Evolutionary conservation across 2,797 vertebrate genomes (phyloP).

Genomic region (Poecile montanus): DNA sequence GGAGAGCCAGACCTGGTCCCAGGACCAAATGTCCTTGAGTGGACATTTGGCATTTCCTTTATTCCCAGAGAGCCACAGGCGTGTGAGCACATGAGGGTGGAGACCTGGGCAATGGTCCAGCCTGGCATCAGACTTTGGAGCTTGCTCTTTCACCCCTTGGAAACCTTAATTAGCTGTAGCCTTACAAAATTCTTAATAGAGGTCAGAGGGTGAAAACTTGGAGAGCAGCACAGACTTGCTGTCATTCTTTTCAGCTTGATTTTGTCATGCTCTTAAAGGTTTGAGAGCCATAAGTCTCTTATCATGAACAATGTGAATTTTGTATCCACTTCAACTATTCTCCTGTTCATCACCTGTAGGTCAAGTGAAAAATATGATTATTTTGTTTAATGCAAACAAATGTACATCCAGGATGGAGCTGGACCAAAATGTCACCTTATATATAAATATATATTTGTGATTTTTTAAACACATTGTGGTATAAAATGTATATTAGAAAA

Average conservation of each 20-base stretch:
- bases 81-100: rapidly evolving
- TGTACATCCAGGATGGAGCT: rapidly evolving
- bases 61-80: neutral
- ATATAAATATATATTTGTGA: too few relatives aligned
- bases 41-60: conserved; percentile 75
- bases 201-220: neutral
- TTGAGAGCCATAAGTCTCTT: neutral
- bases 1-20: neutral
- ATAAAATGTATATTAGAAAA: neutral
- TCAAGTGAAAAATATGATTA: neutral
- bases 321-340: neutral
- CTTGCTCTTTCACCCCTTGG: neutral
- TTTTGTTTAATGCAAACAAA: neutral
- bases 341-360: neutral
- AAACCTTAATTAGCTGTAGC: neutral
- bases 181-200: neutral
- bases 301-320: neutral
- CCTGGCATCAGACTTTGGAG: neutral
- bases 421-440: neutral
- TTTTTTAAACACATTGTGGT: neutral
- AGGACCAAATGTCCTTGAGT: conserved; percentile 70
- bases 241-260: neutral
- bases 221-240: neutral
- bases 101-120: neutral
- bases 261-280: neutral